These are phyloP conservation scores for Cydia pomonella DNA, from an alignment of 1,140 invertebrate species.

Conservation along the genomic window DNA sequence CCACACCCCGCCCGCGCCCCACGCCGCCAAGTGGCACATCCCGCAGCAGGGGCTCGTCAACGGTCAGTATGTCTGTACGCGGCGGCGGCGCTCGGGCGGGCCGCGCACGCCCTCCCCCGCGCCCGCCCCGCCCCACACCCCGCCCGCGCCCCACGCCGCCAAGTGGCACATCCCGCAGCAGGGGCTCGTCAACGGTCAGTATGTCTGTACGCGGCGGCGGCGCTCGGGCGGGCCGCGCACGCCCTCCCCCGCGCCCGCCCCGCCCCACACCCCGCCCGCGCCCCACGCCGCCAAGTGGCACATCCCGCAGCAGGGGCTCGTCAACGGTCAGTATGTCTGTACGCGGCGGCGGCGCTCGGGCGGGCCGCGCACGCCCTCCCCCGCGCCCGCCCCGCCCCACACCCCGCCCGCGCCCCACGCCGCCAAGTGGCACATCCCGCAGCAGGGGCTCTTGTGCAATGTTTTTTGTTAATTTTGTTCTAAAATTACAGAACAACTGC, in stretches of 20 bases:
- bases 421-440: too few relatives aligned
- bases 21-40: slow-evolving; percentile 83
- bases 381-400: too few relatives aligned
- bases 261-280: slow-evolving; percentile 37
- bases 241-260: slow-evolving; percentile 45
- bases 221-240: slow-evolving; percentile 45
- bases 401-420: too few relatives aligned
- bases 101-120: slow-evolving; percentile 52
- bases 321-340: slow-evolving; percentile 69
- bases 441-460: too few relatives aligned
- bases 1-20: slow-evolving; percentile 39
- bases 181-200: slow-evolving; percentile 69
- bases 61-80: too few relatives aligned
- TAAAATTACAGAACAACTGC: too few relatives aligned
- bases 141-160: slow-evolving; percentile 50
- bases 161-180: slow-evolving; percentile 87
- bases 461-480: too few relatives aligned
- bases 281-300: slow-evolving; percentile 82
- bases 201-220: too few relatives aligned
- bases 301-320: slow-evolving; percentile 83
- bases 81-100: slow-evolving; percentile 34
- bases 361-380: too few relatives aligned
- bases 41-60: slow-evolving; percentile 82
- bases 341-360: too few relatives aligned
- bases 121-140: slow-evolving; percentile 38